A percentile compares a stretch with the other conserved stretches of the same genome.
phyloP scores from a whole-genome alignment of 2,888 invertebrate species.

The Fragum fragum region DNA sequence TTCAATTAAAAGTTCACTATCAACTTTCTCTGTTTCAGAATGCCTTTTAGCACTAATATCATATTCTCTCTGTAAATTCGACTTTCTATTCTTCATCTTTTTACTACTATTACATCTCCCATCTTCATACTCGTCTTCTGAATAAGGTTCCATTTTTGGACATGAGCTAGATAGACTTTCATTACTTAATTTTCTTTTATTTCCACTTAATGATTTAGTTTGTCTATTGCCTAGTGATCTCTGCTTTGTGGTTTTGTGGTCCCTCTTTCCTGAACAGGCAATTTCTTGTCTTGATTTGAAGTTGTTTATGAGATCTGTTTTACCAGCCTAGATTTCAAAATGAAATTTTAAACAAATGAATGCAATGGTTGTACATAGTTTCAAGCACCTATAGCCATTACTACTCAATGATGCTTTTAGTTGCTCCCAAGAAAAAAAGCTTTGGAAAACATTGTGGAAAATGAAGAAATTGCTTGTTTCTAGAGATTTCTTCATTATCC shows the following conservation, averaged over 20 bases:
- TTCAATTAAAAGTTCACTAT: background rate
- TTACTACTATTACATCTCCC: too few species aligned
- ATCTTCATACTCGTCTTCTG: background rate
- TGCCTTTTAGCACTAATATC: too few species aligned
- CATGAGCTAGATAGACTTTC: slow-evolving; percentile 31
- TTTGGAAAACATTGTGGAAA: too few species aligned
- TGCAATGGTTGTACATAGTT: too few species aligned
- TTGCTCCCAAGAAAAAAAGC: too few species aligned
- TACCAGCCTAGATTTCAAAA: slow-evolving; percentile 43
- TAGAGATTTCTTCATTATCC: too few species aligned
- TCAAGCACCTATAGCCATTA: too few species aligned
- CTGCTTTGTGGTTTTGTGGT: background rate
- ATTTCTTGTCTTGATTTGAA: slow-evolving; percentile 11
- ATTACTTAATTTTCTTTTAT: background rate
- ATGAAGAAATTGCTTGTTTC: too few species aligned
- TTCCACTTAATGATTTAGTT: background rate
- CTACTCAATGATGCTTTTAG: too few species aligned
- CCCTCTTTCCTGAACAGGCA: background rate
- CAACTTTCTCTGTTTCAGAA: background rate
- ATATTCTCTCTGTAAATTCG: too few species aligned
- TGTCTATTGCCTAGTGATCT: background rate
- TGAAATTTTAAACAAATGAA: too few species aligned
- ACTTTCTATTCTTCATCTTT: too few species aligned
- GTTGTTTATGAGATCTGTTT: slow-evolving; percentile 28
- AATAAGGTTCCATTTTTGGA: slow-evolving; percentile 48